Evolutionary conservation across 2,113 vertebrate species (phyloP).

Genomic region (Platichthys stellatus): DNA sequence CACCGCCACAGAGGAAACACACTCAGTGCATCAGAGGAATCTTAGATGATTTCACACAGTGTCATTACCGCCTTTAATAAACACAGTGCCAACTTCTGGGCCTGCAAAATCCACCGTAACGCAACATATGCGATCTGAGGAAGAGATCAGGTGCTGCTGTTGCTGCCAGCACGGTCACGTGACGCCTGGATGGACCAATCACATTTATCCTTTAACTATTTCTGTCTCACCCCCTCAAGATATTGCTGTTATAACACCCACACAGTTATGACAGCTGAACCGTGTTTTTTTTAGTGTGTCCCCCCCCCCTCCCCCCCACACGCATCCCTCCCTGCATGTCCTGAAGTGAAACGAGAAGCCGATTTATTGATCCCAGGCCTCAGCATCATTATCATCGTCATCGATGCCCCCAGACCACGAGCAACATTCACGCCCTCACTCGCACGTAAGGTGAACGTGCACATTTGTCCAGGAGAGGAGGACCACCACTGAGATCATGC

Average conservation of each 20-base stretch:
- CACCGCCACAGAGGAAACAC: constrained; percentile 43
- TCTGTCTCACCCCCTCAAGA: constrained; percentile 62
- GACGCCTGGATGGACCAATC: constrained; percentile 76
- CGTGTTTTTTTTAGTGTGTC: not conserved
- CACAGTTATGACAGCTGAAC: constrained; percentile 59
- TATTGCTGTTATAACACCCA: constrained; percentile 64
- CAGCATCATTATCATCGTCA: constrained; percentile 37
- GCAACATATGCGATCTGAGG: constrained; percentile 45
- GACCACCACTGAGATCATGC: constrained; percentile 5
- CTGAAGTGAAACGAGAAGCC: constrained; percentile 40
- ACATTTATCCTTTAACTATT: constrained; percentile 73
- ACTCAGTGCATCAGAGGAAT: constrained; percentile 33
- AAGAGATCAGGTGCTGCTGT: constrained; percentile 49
- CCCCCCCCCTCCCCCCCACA: constrained; percentile 13
- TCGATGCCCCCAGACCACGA: constrained; percentile 22
- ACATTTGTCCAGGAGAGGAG: constrained; percentile 19
- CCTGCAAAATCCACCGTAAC: constrained; percentile 24
- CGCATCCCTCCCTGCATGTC: not conserved
- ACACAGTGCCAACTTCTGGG: constrained; percentile 19
- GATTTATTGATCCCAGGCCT: constrained; percentile 39
- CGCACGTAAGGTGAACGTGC: constrained; percentile 31
- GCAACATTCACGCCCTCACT: constrained; percentile 44
- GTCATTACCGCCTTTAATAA: constrained; percentile 23
- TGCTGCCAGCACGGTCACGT: constrained; percentile 74
- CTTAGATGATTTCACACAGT: constrained; percentile 4